These are phyloP conservation scores for Oryctolagus cuniculus DNA, from an alignment of 2,113 vertebrate genomes.

Conservation along the genomic window DNA sequence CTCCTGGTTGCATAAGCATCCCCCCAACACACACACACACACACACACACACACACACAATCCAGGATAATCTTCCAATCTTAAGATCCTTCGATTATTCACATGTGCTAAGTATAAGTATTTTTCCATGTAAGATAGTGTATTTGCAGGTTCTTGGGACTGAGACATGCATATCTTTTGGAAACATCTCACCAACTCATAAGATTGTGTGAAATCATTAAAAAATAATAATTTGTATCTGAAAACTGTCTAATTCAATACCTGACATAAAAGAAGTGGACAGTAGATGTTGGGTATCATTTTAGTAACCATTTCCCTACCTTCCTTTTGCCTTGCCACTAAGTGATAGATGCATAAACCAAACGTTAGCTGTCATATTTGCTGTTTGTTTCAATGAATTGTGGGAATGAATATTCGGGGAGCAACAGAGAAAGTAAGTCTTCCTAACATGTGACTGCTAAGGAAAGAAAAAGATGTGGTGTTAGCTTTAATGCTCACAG, in stretches of 20 bases:
- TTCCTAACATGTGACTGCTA: neutral
- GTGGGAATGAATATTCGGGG: neutral
- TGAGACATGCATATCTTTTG: neutral
- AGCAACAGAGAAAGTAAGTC: neutral
- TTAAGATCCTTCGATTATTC: conserved; percentile 19
- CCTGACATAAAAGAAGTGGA: neutral
- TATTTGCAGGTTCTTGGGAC: neutral
- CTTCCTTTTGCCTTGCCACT: neutral
- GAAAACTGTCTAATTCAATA: neutral
- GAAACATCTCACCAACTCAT: neutral
- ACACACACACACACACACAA: neutral
- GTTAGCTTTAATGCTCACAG: neutral
- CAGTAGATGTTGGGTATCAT: neutral
- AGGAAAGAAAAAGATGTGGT: neutral
- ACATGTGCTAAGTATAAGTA: neutral
- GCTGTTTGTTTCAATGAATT: conserved; percentile 2
- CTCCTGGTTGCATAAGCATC: neutral
- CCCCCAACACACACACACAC: too few species aligned
- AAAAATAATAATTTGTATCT: neutral
- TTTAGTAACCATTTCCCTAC: neutral
- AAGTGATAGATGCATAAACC: neutral
- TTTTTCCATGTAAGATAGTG: neutral
- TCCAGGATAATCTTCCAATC: neutral
- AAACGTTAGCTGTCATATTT: neutral
- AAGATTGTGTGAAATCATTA: neutral